A percentile compares a stretch with the other conserved stretches of the same genome.
Evolutionary conservation across 2,888 invertebrate genomes (phyloP).

Genomic region (Syrphus vitripennis): DNA sequence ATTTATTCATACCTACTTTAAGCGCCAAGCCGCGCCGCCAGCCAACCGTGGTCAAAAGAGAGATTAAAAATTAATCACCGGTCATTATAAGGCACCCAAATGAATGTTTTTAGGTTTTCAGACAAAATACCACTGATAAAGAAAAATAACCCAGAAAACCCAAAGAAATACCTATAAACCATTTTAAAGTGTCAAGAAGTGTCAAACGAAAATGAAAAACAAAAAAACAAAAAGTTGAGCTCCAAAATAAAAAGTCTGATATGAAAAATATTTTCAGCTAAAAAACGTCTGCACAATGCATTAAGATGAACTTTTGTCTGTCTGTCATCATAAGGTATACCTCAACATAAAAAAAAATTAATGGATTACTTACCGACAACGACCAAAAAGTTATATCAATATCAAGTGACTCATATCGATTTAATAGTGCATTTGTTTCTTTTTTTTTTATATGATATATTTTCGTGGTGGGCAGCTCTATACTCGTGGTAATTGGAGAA

Average conservation of each 20-base stretch:
- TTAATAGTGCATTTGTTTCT: slow-evolving; percentile 53
- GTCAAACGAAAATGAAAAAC: slow-evolving; percentile 56
- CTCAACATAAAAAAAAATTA: slow-evolving; percentile 14
- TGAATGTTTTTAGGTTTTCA: slow-evolving; percentile 24
- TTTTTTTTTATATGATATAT: background rate
- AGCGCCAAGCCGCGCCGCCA: background rate
- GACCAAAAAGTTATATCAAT: slow-evolving; percentile 42
- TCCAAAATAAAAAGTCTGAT: background rate
- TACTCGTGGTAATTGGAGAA: slow-evolving; percentile 6
- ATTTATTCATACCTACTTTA: background rate
- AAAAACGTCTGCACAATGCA: slow-evolving; percentile 51
- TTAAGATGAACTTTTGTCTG: slow-evolving; percentile 56
- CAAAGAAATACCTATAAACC: slow-evolving; percentile 4
- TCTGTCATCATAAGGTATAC: background rate
- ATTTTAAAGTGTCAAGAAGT: slow-evolving; percentile 63
- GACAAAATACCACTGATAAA: slow-evolving; percentile 58
- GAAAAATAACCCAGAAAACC: background rate
- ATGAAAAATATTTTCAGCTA: slow-evolving; percentile 8
- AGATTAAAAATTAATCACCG: slow-evolving; percentile 66
- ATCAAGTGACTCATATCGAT: slow-evolving; percentile 65
- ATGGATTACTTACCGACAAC: slow-evolving; percentile 58
- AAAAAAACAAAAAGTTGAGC: background rate
- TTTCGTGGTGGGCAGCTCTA: background rate
- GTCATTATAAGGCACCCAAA: slow-evolving; percentile 34
- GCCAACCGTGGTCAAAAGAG: background rate